A percentile compares a stretch with the other conserved stretches of the same genome.
phyloP scores from a whole-genome alignment of 2,888 invertebrate species.

The Rotaria socialis region DNA sequence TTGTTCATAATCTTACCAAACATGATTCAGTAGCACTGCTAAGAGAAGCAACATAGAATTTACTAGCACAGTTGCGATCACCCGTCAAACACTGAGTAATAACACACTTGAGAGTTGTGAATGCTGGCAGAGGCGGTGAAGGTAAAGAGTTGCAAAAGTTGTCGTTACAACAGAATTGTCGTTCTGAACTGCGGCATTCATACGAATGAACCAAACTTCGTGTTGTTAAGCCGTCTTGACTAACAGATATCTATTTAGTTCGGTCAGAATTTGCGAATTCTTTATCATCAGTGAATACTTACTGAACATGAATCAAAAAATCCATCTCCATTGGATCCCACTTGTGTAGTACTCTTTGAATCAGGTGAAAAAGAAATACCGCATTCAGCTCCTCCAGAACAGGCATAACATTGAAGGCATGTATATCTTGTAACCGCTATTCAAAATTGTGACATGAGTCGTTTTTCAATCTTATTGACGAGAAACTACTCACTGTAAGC shows the following conservation, averaged over 20 bases:
- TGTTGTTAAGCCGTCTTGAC: background rate
- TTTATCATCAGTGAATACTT: background rate
- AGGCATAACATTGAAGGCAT: too few relatives aligned
- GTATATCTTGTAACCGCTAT: too few relatives aligned
- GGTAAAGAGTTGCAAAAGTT: background rate
- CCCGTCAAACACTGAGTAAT: background rate
- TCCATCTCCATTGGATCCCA: too few relatives aligned
- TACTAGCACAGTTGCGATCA: background rate
- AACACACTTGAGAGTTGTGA: background rate
- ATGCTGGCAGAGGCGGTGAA: background rate
- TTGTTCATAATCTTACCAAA: background rate
- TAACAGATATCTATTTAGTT: background rate
- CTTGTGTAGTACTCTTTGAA: too few relatives aligned
- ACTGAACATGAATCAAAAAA: background rate
- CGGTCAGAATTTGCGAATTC: background rate
- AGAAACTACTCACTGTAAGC: too few relatives aligned
- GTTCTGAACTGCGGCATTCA: background rate
- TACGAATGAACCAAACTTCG: background rate
- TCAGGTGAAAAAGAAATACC: too few relatives aligned
- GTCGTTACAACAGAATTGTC: background rate
- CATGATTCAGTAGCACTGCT: constrained; percentile 1
- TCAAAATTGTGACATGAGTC: too few relatives aligned
- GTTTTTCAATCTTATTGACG: too few relatives aligned
- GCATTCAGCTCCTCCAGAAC: too few relatives aligned
- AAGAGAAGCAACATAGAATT: background rate